Base-by-base conservation (phyloP, 2,113 vertebrate genomes). In the Rynchops niger region DNA sequence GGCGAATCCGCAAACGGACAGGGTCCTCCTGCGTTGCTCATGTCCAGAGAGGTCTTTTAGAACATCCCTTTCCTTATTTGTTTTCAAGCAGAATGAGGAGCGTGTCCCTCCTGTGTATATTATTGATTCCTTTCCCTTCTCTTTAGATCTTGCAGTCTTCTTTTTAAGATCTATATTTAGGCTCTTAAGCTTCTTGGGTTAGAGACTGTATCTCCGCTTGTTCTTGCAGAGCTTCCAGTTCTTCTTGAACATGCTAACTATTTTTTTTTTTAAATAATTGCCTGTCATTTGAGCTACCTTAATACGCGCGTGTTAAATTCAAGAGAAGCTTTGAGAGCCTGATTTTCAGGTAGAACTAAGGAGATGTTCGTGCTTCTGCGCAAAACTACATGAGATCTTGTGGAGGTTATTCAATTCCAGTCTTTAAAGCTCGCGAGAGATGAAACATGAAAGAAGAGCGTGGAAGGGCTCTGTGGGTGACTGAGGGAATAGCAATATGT, bases 1-100 rank as follows among this genome's bases (percentile, higher is more conserved):
- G 29, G 34, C 0, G 2, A 53, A 9, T 34, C 25, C 13, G 5
- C 55, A 14, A 3, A 9, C 3, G 0, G 50, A 32, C 22, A 18
- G 12, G 7, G 25, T 42, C 34, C 14, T 26, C 20, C 47, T 40
- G 34, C 63, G 4, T 8, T 30, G 26, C 52, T 43, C 9, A 0
- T 20, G n/a, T 3, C 67, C 30, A 19, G 5, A n/a, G 20, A 53
- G 11, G 45, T 66, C 42, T 9, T 12, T 8, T 15, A 22, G 26
- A 49, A 6, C 2, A 13, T 29, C 15, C 66, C 55, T 1, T 10
- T 9, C 15, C 49, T 34, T 11, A 5, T 12, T 13, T 6, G 22
- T 1, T n/a, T 42, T 12, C 29, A 40, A 25, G 3, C 59, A 73
- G 34, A 21, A 3, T 1, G 16, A 70, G 53, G 12, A 36, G 15